Percentiles rank a stretch among this genome's conserved stretches.
phyloP scores from a whole-genome alignment of 2,113 vertebrate genomes.

The Datnioides undecimradiatus region DNA sequence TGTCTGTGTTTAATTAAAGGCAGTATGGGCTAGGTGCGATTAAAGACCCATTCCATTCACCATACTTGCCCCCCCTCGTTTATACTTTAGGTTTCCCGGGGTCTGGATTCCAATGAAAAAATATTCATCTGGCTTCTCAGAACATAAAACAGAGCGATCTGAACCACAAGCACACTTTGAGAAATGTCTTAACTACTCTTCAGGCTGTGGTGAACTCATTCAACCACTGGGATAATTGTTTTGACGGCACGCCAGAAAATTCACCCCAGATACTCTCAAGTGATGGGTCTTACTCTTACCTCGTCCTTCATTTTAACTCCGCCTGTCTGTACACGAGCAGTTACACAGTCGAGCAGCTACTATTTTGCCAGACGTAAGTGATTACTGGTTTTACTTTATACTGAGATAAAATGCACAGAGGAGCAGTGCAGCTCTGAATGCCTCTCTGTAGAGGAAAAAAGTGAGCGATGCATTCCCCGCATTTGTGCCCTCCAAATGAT shows the following conservation, averaged over 20 bases:
- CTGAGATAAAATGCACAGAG: slow-evolving; percentile 4
- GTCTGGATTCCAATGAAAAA: slow-evolving; percentile 23
- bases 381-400: background rate
- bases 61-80: slow-evolving; percentile 11
- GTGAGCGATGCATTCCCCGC: slow-evolving; percentile 65
- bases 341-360: background rate
- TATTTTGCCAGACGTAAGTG: slow-evolving; percentile 2
- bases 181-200: background rate
- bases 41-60: slow-evolving; percentile 41
- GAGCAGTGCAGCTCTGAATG: slow-evolving; percentile 31
- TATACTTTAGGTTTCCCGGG: slow-evolving; percentile 26
- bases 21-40: slow-evolving; percentile 31
- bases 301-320: background rate
- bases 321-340: slow-evolving; percentile 28
- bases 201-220: slow-evolving; percentile 12
- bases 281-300: background rate
- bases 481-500: slow-evolving; percentile 65
- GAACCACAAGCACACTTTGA: slow-evolving; percentile 14
- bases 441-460: slow-evolving; percentile 42
- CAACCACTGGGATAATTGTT: slow-evolving; percentile 27
- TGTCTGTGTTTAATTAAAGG: slow-evolving; percentile 48
- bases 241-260: slow-evolving; percentile 22
- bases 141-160: background rate
- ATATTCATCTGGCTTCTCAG: slow-evolving; percentile 19
- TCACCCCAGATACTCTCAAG: background rate